A percentile compares a stretch with the other conserved stretches of the same genome.
Evolutionary conservation across 2,113 vertebrate genomes (phyloP).

Genomic region (Deroptyus accipitrinus): DNA sequence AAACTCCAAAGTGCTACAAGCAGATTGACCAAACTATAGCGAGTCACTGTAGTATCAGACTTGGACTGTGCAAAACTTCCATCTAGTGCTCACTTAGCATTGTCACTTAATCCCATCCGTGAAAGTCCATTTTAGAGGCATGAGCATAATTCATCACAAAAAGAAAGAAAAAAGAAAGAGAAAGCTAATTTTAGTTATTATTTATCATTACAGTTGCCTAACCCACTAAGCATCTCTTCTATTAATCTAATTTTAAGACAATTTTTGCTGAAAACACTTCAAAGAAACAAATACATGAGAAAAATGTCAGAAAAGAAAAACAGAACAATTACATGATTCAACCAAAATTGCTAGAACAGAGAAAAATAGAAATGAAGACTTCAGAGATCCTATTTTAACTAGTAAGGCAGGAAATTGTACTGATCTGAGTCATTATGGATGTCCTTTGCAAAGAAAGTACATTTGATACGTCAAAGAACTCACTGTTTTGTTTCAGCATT

Average conservation of each 20-base stretch:
- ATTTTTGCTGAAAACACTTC: neutral
- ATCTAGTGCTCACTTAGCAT: neutral
- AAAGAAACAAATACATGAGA: neutral
- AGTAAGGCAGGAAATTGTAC: neutral
- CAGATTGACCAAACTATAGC: neutral
- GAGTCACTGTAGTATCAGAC: neutral
- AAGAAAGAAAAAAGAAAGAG: neutral
- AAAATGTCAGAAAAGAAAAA: neutral
- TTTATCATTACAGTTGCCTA: neutral
- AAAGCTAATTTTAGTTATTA: neutral
- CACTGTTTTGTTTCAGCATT: neutral
- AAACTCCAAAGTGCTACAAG: neutral
- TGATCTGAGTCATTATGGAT: neutral
- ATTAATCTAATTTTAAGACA: neutral
- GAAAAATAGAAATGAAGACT: neutral
- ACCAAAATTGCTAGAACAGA: neutral
- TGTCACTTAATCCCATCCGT: neutral
- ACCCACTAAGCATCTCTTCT: neutral
- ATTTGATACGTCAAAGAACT: neutral
- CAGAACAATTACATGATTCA: neutral
- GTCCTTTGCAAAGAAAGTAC: neutral
- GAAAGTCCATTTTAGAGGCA: neutral
- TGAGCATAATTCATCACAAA: neutral
- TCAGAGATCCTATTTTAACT: neutral
- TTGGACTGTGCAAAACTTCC: rapidly evolving